Evolutionary conservation across 2,797 vertebrate genomes (phyloP), one percentile per base, ranked within the genome.

Genomic region (Urocyon cinereoargenteus): DNA sequence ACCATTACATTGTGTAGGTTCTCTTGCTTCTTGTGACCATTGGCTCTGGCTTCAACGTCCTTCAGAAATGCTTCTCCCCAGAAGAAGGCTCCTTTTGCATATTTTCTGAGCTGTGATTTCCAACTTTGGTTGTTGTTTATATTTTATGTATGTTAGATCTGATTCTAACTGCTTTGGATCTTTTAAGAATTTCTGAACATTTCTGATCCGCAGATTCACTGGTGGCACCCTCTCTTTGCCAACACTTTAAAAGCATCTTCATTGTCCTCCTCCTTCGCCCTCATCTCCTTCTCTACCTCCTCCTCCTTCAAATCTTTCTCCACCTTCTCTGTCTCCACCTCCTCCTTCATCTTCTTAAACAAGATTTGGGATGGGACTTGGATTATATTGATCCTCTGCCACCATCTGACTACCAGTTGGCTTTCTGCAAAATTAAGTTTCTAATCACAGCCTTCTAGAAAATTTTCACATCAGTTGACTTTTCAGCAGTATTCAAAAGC

Each of bases 31-130:
- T 31, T 21, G 7, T 11, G 36, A 34, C 36, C 21, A 0, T 16
- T 0, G 11, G 19, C 19, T n/a, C 12, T 34, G 49, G 55, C 7
- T 22, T 55, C n/a, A 1, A 0, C 2, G 21, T 6, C 51, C 28
- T 59, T 68, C 12, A 0, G 28, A 55, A 59, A 45, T 31, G 82
- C 21, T 26, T 31, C 9, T 28, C 6, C 12, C 31, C 22, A 7
- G 4, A 78, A 34, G 19, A 53, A 81, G 14, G 2, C 16, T 66
- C 21, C 45, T 16, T 45, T 24, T 4, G 1, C 16, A 6, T 36
- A 16, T 28, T 10, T 19, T 61, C 49, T 19, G n/a, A 31, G 19
- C 64, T 15, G 19, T 5, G 14, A 6, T 62, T 79, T 75, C 40
- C 24, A n/a, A 31, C 61, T 49, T 16, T 12, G 34, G 40, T n/a